A percentile compares a stretch with the other conserved stretches of the same genome.
These are phyloP conservation scores for Larimichthys polyactis DNA, from an alignment of 2,113 vertebrate species.

Conservation along the genomic window DNA sequence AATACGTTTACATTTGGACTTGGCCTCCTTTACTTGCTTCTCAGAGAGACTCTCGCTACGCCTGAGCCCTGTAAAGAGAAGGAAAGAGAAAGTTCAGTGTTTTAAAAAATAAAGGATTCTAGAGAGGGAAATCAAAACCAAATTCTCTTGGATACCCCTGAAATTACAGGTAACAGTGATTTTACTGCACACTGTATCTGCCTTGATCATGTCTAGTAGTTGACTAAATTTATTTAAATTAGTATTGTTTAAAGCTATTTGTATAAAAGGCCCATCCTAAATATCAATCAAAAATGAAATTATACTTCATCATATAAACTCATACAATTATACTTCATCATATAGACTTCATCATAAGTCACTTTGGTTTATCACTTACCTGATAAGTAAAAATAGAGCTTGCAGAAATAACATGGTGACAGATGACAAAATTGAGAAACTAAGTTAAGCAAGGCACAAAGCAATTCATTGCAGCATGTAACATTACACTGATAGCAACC, in stretches of 20 bases:
- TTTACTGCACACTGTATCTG: not conserved
- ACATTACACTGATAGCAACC: not conserved
- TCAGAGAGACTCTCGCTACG: conserved; percentile 96
- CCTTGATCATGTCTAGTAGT: not conserved
- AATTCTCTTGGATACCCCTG: not conserved
- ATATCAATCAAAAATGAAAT: not conserved
- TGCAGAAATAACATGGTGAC: conserved; percentile 1
- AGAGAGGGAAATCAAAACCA: not conserved
- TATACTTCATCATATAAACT: not conserved
- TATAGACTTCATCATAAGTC: not conserved
- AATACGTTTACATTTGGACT: conserved; percentile 99
- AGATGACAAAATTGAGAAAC: conserved; percentile 12
- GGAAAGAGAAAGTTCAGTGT: not conserved
- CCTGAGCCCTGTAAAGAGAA: conserved; percentile 88
- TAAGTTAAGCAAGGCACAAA: conserved; percentile 1
- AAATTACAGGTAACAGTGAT: conserved; percentile 9
- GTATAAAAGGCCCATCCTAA: not conserved
- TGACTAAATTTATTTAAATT: not conserved
- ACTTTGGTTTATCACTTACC: not conserved
- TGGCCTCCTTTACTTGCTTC: conserved; percentile 97
- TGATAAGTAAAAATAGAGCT: conserved; percentile 21
- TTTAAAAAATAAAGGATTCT: not conserved
- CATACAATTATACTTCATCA: not conserved
- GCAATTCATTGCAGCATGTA: not conserved
- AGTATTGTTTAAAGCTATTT: not conserved